phyloP scores from a whole-genome alignment of 2,113 vertebrate genomes.

The Oryzias curvinotus region DNA sequence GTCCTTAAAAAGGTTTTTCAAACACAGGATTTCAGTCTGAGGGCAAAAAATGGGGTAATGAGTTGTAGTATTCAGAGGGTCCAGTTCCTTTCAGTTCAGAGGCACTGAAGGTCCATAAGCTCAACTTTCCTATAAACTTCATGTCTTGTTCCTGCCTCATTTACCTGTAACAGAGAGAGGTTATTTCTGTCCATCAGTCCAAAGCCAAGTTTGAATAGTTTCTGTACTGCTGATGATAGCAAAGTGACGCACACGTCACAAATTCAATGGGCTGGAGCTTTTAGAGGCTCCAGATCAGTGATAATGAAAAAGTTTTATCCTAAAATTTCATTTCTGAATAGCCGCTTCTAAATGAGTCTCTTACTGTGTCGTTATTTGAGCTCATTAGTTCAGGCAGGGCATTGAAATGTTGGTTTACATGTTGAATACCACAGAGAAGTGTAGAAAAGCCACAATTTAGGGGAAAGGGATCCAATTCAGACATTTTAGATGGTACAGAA shows the following conservation, averaged over 20 bases:
- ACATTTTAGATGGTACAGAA: too few species aligned
- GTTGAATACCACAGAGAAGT: not conserved
- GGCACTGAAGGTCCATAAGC: constrained; percentile 19
- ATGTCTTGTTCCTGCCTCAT: constrained; percentile 57
- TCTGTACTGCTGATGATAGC: not conserved
- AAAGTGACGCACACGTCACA: constrained; percentile 24
- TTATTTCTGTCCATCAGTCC: constrained; percentile 54
- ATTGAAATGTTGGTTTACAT: constrained; percentile 1
- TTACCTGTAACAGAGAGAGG: constrained; percentile 66
- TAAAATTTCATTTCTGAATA: not conserved
- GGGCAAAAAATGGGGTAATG: too few species aligned
- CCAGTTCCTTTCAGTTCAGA: constrained; percentile 18
- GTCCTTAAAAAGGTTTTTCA: too few species aligned
- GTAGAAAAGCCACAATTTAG: not conserved
- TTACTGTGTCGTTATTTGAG: constrained; percentile 1
- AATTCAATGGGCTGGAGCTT: constrained; percentile 13
- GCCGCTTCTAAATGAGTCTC: constrained; percentile 9
- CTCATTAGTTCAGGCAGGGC: not conserved
- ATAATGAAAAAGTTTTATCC: constrained; percentile 11
- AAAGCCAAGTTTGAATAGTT: constrained; percentile 18
- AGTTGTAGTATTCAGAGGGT: not conserved
- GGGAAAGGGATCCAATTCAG: not conserved
- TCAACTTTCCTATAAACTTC: constrained; percentile 64
- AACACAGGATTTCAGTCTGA: too few species aligned
- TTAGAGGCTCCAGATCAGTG: constrained; percentile 20